Percentiles rank a stretch among this genome's conserved stretches.
phyloP scores from a whole-genome alignment of 37 sponge, comb jelly and placozoan species.

The Eunapius fragilis region DNA sequence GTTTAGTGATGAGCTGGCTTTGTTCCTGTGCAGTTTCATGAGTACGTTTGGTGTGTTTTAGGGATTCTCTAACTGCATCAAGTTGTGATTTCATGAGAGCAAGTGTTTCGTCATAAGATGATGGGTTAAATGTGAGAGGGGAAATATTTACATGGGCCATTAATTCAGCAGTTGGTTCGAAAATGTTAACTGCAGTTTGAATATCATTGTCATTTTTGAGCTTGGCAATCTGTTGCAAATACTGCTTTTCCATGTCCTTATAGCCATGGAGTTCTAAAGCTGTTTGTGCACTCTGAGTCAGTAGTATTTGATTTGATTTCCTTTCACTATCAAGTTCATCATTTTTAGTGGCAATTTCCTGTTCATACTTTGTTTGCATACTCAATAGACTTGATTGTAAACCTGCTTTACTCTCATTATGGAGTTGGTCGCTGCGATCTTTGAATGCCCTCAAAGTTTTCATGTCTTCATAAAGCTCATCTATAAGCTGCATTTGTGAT shows the following conservation, averaged over 20 bases:
- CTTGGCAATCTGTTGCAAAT: neutral
- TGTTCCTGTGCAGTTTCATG: neutral
- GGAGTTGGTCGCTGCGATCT: neutral
- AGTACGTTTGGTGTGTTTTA: neutral
- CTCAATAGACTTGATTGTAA: neutral
- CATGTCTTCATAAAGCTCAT: neutral
- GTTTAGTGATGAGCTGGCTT: neutral
- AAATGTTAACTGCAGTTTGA: too few species aligned
- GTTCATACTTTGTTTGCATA: neutral
- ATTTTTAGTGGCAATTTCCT: neutral
- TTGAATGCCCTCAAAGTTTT: neutral
- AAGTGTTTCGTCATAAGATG: conserved; percentile 24
- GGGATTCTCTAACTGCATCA: conserved; percentile 26
- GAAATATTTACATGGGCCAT: too few species aligned
- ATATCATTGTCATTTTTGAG: neutral
- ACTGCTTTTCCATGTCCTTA: neutral
- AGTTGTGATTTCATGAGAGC: conserved; percentile 48
- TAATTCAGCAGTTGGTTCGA: too few species aligned
- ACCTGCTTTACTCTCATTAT: neutral
- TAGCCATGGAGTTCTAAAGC: neutral
- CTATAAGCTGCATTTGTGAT: neutral
- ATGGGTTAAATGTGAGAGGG: neutral
- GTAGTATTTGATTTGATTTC: neutral
- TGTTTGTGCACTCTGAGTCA: conserved; percentile 1
- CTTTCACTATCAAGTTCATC: neutral